phyloP scores from a whole-genome alignment of 2,113 vertebrate species.

The Oceanodroma tethys region DNA sequence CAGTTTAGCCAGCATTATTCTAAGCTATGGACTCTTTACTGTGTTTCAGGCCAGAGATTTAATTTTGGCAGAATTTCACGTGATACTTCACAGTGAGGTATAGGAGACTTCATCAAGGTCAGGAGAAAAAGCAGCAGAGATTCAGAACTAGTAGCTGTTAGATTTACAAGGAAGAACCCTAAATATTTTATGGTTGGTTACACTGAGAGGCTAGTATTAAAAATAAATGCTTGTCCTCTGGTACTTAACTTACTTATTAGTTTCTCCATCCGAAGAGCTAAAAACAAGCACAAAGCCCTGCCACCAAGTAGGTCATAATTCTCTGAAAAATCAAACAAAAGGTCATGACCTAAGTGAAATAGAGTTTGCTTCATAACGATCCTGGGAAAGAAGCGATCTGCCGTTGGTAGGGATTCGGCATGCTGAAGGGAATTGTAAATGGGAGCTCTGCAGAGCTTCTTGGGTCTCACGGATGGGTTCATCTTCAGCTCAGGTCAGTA shows the following conservation, averaged over 20 bases:
- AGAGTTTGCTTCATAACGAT: background rate
- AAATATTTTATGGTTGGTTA: background rate
- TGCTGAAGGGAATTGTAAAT: background rate
- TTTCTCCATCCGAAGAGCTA: background rate
- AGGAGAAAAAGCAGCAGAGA: background rate
- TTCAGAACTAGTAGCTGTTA: background rate
- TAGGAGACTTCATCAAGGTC: background rate
- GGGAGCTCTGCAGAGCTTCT: background rate
- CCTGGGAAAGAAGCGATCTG: background rate
- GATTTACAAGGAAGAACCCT: background rate
- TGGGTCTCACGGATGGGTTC: background rate
- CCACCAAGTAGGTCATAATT: conserved; percentile 2
- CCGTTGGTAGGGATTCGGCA: background rate
- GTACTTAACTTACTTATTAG: background rate
- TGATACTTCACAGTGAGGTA: background rate
- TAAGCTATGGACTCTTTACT: conserved; percentile 6
- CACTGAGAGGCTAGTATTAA: background rate
- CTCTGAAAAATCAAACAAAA: conserved; percentile 12
- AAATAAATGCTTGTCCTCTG: background rate
- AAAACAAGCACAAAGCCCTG: background rate
- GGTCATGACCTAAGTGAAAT: background rate
- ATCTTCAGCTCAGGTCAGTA: background rate
- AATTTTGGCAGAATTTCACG: background rate
- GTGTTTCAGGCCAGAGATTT: conserved; percentile 13
- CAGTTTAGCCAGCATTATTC: conserved; percentile 6